Percentiles rank a stretch among this genome's conserved stretches.
Evolutionary conservation across 2,888 invertebrate genomes (phyloP).

Genomic region (Herminia tarsipennalis): DNA sequence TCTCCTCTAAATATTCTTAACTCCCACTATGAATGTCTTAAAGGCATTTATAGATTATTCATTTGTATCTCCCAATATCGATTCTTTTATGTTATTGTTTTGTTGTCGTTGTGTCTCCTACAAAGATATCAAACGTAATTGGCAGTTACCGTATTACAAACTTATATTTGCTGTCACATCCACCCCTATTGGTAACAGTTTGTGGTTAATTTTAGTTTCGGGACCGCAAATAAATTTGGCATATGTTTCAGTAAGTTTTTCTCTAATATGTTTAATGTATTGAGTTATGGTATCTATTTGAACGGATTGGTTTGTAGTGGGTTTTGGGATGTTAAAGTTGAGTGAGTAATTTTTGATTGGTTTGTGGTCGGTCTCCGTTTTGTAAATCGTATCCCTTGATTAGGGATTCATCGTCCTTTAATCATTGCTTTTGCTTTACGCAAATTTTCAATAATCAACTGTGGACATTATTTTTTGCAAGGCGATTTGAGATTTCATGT

Average conservation of each 20-base stretch:
- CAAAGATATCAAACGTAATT: slow-evolving; percentile 73
- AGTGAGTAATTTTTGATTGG: background rate
- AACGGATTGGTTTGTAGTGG: slow-evolving; percentile 14
- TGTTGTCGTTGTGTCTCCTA: slow-evolving; percentile 68
- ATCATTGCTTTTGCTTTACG: too few species aligned
- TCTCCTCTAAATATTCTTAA: slow-evolving; percentile 51
- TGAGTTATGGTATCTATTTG: slow-evolving; percentile 34
- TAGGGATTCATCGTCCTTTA: too few species aligned
- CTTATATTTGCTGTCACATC: slow-evolving; percentile 39
- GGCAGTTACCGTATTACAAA: slow-evolving; percentile 62
- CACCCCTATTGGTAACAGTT: slow-evolving; percentile 30
- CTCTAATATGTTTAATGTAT: slow-evolving; percentile 41
- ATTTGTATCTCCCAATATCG: slow-evolving; percentile 80
- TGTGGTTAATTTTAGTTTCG: slow-evolving; percentile 17
- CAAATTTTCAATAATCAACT: too few species aligned
- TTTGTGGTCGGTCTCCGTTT: too few species aligned
- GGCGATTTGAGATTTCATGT: too few species aligned
- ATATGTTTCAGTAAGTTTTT: slow-evolving; percentile 38
- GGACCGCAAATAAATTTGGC: slow-evolving; percentile 27
- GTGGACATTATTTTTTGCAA: too few species aligned
- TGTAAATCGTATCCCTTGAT: too few species aligned
- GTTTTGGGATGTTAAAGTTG: background rate
- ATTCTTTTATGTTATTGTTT: slow-evolving; percentile 82
- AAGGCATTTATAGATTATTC: slow-evolving; percentile 84
- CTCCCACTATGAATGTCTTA: slow-evolving; percentile 68